Evolutionary conservation across 2,113 vertebrate genomes (phyloP).

Genomic region (Cepphus grylle): DNA sequence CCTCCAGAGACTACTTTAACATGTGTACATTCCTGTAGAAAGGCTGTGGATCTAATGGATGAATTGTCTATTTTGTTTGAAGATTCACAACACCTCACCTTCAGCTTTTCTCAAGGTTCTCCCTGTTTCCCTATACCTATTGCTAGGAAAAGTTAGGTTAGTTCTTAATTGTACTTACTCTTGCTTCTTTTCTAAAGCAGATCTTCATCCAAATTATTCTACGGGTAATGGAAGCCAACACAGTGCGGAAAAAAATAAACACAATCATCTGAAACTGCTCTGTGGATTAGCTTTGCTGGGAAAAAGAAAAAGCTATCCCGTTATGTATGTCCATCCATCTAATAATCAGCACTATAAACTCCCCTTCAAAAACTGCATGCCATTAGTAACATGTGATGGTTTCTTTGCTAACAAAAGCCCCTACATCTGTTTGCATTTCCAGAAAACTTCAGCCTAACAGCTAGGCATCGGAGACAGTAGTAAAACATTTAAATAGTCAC

Average conservation of each 20-base stretch:
- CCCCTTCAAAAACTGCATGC: not conserved
- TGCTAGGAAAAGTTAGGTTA: not conserved
- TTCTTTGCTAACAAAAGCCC: not conserved
- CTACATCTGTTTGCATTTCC: not conserved
- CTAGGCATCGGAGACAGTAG: not conserved
- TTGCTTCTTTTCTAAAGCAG: not conserved
- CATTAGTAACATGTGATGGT: not conserved
- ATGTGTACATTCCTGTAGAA: not conserved
- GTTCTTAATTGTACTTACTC: not conserved
- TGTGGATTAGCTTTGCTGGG: not conserved
- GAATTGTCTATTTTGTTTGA: not conserved
- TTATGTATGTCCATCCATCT: not conserved
- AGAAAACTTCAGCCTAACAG: not conserved
- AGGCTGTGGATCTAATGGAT: not conserved
- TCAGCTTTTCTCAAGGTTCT: not conserved
- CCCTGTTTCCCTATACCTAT: not conserved
- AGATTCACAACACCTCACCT: not conserved
- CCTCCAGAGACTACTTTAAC: not conserved
- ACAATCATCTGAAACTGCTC: not conserved
- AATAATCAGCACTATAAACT: not conserved
- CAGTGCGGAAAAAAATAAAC: not conserved
- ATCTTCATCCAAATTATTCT: not conserved
- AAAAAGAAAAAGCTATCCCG: not conserved
- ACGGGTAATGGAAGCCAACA: not conserved
- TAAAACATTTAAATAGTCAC: not conserved